phyloP scores from a whole-genome alignment of 2,888 invertebrate genomes.

The Galerucella nymphaeae region DNA sequence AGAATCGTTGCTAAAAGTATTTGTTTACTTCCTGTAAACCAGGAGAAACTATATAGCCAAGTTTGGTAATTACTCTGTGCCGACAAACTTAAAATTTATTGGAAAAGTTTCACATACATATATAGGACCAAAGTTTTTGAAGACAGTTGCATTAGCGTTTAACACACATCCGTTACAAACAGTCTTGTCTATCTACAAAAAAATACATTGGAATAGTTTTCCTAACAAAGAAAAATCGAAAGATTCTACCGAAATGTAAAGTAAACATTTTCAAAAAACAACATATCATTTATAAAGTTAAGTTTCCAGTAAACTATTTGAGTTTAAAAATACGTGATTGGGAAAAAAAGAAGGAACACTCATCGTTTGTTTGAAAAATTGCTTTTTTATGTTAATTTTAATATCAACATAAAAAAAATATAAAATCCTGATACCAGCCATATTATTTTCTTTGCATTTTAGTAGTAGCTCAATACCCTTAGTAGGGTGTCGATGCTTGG shows the following conservation, averaged over 20 bases:
- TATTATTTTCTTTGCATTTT: too few species aligned
- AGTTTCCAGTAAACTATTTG: not conserved
- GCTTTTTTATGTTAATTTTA: too few species aligned
- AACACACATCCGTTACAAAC: constrained; percentile 14
- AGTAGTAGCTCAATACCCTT: too few species aligned
- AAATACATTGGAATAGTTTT: constrained; percentile 7
- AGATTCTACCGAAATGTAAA: not conserved
- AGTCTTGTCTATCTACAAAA: constrained; percentile 4
- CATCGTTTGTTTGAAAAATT: too few species aligned
- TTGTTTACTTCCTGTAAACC: constrained; percentile 45
- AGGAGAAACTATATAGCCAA: constrained; percentile 43
- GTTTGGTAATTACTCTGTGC: constrained; percentile 46
- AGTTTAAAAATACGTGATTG: too few species aligned
- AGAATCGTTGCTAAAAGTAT: constrained; percentile 34
- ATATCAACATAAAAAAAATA: too few species aligned
- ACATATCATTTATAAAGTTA: not conserved
- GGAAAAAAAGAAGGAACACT: too few species aligned
- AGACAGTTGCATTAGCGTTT: constrained; percentile 38
- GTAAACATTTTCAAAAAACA: not conserved
- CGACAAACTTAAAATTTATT: constrained; percentile 48
- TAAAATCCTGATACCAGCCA: too few species aligned
- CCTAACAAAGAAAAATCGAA: not conserved
- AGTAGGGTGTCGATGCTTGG: too few species aligned
- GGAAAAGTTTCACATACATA: constrained; percentile 45
- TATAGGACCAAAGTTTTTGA: constrained; percentile 42